A percentile compares a stretch with the other conserved stretches of the same genome.
Conservation (phyloP, 2,888 invertebrate species). For the Dryomyza anilis region DNA sequence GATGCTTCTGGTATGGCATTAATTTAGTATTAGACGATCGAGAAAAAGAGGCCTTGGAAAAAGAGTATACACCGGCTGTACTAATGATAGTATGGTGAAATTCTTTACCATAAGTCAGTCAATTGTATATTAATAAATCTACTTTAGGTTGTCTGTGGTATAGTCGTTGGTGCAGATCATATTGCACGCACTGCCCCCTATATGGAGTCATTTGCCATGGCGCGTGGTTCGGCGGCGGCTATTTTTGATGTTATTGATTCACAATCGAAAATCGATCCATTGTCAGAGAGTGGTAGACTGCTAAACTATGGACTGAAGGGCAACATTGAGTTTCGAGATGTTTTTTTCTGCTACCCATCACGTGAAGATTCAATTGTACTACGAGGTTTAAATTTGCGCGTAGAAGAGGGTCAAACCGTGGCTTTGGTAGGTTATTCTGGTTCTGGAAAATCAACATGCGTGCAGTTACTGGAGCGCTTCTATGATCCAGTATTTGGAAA, state of each 20-base stretch:
- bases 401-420: slow-evolving; percentile 70
- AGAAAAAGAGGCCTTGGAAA: slow-evolving; percentile 62
- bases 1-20: slow-evolving; percentile 81
- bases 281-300: slow-evolving; percentile 70
- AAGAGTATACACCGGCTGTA: slow-evolving; percentile 71
- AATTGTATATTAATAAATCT: background rate
- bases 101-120: background rate
- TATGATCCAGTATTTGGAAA: slow-evolving; percentile 69
- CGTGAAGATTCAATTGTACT: slow-evolving; percentile 73
- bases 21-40: slow-evolving; percentile 70
- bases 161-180: slow-evolving; percentile 76
- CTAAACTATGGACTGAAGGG: slow-evolving; percentile 64
- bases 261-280: slow-evolving; percentile 72
- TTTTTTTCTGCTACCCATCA: slow-evolving; percentile 76
- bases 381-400: slow-evolving; percentile 67
- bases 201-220: slow-evolving; percentile 73
- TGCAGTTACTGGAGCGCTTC: slow-evolving; percentile 71
- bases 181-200: slow-evolving; percentile 75
- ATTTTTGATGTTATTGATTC: slow-evolving; percentile 78
- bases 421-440: slow-evolving; percentile 76
- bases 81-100: slow-evolving; percentile 67
- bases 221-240: slow-evolving; percentile 73
- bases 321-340: slow-evolving; percentile 70
- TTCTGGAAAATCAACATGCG: slow-evolving; percentile 81
- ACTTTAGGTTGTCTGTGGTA: slow-evolving; percentile 66